Evolutionary conservation across 2,888 invertebrate genomes (phyloP), one percentile per base, ranked within the genome.

Genomic region (Eupelmus urozonus): DNA sequence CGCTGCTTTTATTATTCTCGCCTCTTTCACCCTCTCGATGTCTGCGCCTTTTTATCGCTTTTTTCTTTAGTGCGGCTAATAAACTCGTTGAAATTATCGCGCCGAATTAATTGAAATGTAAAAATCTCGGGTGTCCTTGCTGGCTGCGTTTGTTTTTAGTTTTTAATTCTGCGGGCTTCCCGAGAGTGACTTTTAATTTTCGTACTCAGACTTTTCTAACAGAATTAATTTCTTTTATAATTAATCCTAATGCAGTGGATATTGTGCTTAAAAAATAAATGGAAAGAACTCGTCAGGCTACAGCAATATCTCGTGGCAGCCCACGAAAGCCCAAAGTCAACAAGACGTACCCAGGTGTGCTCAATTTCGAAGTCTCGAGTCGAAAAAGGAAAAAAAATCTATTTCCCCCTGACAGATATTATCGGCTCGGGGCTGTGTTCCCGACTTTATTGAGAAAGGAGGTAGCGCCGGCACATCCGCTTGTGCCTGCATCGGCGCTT

Each of bases 401-500:
- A 77, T 77, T 71, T 70, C 51, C 67, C 23, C 53, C 9, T 77
- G 77, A 72, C 77, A 77, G 77, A 72, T 77, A 77, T 72, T 77
- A 72, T 77, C 77, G 66, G 40, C 66, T 72, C 49, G 3, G 59
- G n/a, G 59, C 55, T 70, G 59, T 63, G 71, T 65, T 59, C 63
- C 60, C 53, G 55, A 45, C 29, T 72, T 77, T 77, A 77, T 77
- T 72, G 77, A 67, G 77, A 16, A 29, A 16, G 49, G 29, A 66
- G 53, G 66, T 59, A 72, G 72, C 45, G 29, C 55, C 5, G 1
- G 53, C 40, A 13, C 70, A 76, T 63, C 70, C 83, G 84, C 83
- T 84, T 84, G 84, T 85, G 49, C 42, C 18, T n/a, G n/a, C n/a
- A n/a, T n/a, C n/a, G n/a, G n/a, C n/a, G n/a, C n/a, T n/a, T n/a